Evolutionary conservation across 2,797 vertebrate genomes (phyloP).

Genomic region (Delichon dasypus): DNA sequence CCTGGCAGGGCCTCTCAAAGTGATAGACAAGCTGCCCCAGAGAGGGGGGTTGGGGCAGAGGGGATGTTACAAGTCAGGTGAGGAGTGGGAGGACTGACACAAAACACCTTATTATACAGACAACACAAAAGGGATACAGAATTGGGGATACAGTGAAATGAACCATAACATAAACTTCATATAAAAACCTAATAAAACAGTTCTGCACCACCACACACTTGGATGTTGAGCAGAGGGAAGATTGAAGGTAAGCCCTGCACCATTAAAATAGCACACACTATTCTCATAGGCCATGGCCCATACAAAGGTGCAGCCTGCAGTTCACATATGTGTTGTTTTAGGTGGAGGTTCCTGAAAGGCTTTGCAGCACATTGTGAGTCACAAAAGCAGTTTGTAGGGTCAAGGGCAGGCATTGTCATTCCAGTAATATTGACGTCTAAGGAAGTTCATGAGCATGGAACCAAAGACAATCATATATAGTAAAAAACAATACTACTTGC

Average conservation of each 20-base stretch:
- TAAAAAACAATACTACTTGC: not conserved
- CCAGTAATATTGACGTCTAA: not conserved
- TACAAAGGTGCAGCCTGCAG: not conserved
- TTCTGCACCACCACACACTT: no score
- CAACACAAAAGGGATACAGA: no score
- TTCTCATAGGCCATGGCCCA: not conserved
- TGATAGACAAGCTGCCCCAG: no score
- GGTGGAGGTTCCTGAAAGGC: not conserved
- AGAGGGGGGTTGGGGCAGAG: no score
- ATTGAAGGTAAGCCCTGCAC: not conserved
- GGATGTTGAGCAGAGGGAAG: not conserved
- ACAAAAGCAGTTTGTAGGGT: not conserved
- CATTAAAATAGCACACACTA: not conserved
- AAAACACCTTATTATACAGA: no score
- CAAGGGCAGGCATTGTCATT: not conserved
- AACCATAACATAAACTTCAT: no score
- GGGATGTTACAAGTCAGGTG: no score
- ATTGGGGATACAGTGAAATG: no score
- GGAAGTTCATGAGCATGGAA: not conserved
- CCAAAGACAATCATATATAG: not conserved
- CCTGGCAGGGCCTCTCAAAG: no score
- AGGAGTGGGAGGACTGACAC: no score
- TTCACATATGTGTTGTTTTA: rapidly evolving
- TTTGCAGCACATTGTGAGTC: not conserved
- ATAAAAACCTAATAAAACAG: no score